Base-by-base conservation (phyloP, 2,888 invertebrate genomes). In the Hoplodrina blanda region DNA sequence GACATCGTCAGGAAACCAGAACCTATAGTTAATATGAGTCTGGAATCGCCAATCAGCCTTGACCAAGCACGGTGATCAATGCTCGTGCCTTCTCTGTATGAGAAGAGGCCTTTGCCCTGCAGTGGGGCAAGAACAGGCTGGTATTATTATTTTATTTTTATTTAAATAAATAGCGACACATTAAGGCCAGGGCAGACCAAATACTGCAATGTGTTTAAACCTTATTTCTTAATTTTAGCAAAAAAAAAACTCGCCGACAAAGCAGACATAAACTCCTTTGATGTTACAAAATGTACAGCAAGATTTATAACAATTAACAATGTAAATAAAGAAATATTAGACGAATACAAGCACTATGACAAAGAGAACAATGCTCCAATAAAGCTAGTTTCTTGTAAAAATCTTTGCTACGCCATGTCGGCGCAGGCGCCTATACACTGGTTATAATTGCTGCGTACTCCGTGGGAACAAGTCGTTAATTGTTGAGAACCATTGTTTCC, bases 341-440 rank as follows among this genome's bases (percentile, higher is more conserved):
- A 62, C 41, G 10, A 55, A 61, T 55, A 56, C 54, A 67, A 64
- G 41, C 57, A 55, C 77, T 78, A 83, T 64, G 69, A 76, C 71
- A 75, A 80, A 83, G 78, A 87, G 81, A 87, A 89, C 89, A 88
- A 89, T 86, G 87, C 80, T 83, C 76, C 73, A 84, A 83, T 87
- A 88, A 86, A 87, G 84, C 41, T 72, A 81, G 77, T 83, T 89
- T 89, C 85, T 88, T 87, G 81, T 79, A 78, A 82, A 78, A 78
- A 74, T 77, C 64, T 82, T 63, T 55, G 59, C 62, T 60, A 49
- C 62, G 75, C 63, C 60, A 71, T 76, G 73, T 70, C 69, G 73
- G 74, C 62, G 63, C 52, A 41, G 69, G 63, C 65, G 59, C 54
- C 53, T 75, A 60, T 79, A 86, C 78, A 74, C 67, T 82, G 62